phyloP scores from a whole-genome alignment of 2,113 vertebrate genomes.

The Ahaetulla prasina region DNA sequence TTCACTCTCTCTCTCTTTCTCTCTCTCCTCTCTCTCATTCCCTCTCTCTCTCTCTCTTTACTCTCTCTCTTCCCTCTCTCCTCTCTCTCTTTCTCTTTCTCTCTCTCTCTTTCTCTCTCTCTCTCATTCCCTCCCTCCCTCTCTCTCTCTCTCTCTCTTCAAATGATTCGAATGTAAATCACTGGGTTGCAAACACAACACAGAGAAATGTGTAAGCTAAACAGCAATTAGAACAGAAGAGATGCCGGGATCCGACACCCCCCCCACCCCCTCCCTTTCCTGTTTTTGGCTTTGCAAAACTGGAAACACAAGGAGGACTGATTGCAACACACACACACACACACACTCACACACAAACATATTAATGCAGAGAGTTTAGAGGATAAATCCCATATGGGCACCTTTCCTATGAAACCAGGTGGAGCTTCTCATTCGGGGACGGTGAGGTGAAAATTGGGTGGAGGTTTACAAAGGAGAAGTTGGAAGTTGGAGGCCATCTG shows the following conservation, averaged over 20 bases:
- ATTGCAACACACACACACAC: background rate
- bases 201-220: background rate
- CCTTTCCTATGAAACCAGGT: background rate
- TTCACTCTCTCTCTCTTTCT: too few relatives aligned
- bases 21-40: too few relatives aligned
- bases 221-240: background rate
- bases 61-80: too few relatives aligned
- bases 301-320: background rate
- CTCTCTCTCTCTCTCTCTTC: background rate
- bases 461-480: background rate
- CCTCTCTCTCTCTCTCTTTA: too few relatives aligned
- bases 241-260: background rate
- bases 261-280: background rate
- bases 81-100: too few relatives aligned
- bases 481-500: background rate
- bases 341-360: background rate
- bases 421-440: fast-evolving
- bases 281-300: background rate
- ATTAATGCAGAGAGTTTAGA: background rate
- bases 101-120: too few relatives aligned
- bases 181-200: background rate
- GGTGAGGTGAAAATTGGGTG: background rate
- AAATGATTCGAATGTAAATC: background rate
- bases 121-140: too few relatives aligned
- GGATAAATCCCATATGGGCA: background rate